A percentile compares a stretch with the other conserved stretches of the same genome.
Conservation (phyloP, 1,140 invertebrate species). For the Hormaphis cornu region DNA sequence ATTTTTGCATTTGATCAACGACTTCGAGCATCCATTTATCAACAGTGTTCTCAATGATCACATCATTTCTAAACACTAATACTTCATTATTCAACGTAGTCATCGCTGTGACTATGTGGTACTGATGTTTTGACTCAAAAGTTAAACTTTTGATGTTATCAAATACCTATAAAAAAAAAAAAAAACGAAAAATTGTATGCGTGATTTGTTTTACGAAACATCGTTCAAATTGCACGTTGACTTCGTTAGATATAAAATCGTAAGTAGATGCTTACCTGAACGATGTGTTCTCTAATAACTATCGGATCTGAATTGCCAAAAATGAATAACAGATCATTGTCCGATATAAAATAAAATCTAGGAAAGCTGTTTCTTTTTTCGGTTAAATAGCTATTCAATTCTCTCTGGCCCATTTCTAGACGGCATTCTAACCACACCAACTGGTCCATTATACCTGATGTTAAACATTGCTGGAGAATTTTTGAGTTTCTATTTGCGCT, state of each 20-base stretch:
- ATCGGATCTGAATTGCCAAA: conserved; percentile 70
- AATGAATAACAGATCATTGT: conserved; percentile 80
- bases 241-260: no score
- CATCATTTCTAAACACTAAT: conserved; percentile 64
- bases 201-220: no score
- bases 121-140: conserved; percentile 53
- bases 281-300: conserved; percentile 81
- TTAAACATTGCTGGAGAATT: conserved; percentile 1
- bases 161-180: conserved; percentile 50
- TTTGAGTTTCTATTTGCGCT: not conserved
- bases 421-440: not conserved
- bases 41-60: conserved; percentile 55
- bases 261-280: conserved; percentile 56
- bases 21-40: conserved; percentile 86
- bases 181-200: no score
- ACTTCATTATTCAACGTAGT: conserved; percentile 76
- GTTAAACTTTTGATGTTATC: conserved; percentile 72
- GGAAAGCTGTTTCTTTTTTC: conserved; percentile 77
- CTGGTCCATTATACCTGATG: not conserved
- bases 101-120: conserved; percentile 61
- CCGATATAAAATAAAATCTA: conserved; percentile 86
- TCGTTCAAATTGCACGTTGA: no score
- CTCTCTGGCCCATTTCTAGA: not conserved
- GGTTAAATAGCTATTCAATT: conserved; percentile 67
- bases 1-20: conserved; percentile 68